Conservation (phyloP, 2,113 vertebrate species). For the Lasiurus borealis region DNA sequence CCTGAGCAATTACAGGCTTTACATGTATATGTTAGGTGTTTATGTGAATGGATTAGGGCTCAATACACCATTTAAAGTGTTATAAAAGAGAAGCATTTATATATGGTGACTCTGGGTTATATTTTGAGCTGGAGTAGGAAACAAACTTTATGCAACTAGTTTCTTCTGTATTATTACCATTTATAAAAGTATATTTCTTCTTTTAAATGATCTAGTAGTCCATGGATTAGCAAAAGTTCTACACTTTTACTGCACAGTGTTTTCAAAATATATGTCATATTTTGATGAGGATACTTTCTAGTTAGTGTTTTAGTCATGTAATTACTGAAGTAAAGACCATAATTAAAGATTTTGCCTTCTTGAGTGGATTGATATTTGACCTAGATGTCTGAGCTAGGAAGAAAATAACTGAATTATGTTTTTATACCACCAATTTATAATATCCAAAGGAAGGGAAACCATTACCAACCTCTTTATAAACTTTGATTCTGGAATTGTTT, state of each 20-base stretch:
- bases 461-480: not conserved
- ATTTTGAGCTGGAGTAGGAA: not conserved
- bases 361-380: slow-evolving; percentile 20
- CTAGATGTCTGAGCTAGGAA: not conserved
- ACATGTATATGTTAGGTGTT: not conserved
- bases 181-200: not conserved
- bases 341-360: not conserved
- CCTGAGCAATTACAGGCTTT: not conserved
- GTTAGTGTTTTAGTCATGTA: not conserved
- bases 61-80: not conserved
- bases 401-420: slow-evolving; percentile 24
- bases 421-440: not conserved
- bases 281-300: not conserved
- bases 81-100: slow-evolving; percentile 16
- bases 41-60: not conserved
- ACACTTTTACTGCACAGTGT: not conserved
- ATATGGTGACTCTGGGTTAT: not conserved
- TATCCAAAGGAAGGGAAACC: not conserved
- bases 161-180: slow-evolving; percentile 1
- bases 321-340: not conserved
- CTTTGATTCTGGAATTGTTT: slow-evolving; percentile 22
- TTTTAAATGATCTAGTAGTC: not conserved
- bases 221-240: not conserved
- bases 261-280: not conserved
- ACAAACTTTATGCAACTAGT: not conserved